A percentile compares a stretch with the other conserved stretches of the same genome.
Evolutionary conservation across 2,113 vertebrate species (phyloP).

Genomic region (Fulica atra): DNA sequence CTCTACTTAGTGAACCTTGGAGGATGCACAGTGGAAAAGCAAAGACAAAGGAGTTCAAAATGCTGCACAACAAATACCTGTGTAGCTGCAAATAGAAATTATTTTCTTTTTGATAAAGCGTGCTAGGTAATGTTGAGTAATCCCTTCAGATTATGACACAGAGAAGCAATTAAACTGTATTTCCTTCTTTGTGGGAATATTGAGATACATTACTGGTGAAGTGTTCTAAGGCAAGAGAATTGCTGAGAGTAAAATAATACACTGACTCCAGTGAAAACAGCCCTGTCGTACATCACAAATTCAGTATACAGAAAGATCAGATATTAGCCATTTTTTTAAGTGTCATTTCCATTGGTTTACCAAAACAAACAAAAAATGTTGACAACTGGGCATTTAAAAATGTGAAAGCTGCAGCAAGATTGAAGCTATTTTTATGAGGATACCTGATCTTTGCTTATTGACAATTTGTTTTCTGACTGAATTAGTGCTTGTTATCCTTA

Average conservation of each 20-base stretch:
- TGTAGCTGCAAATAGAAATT: not conserved
- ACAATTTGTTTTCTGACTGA: not conserved
- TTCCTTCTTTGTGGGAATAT: not conserved
- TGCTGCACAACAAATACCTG: not conserved
- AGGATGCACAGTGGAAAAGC: not conserved
- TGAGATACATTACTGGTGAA: not conserved
- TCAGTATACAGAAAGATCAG: not conserved
- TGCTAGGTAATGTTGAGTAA: not conserved
- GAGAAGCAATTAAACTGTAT: not conserved
- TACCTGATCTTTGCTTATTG: not conserved
- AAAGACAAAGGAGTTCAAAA: not conserved
- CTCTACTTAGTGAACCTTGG: not conserved
- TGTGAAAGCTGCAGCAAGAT: not conserved
- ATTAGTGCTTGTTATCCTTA: not conserved
- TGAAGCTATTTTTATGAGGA: not conserved
- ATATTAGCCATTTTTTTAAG: not conserved
- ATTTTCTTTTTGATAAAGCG: not conserved
- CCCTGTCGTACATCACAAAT: not conserved
- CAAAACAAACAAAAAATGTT: not conserved
- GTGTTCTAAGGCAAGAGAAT: not conserved
- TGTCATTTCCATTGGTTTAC: not conserved
- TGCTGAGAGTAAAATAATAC: not conserved
- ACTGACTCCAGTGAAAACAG: not conserved
- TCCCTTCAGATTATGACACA: not conserved
- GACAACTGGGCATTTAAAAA: not conserved